A percentile compares a stretch with the other conserved stretches of the same genome.
Conservation (phyloP, 2,797 vertebrate species). For the Poeciliopsis turneri region DNA sequence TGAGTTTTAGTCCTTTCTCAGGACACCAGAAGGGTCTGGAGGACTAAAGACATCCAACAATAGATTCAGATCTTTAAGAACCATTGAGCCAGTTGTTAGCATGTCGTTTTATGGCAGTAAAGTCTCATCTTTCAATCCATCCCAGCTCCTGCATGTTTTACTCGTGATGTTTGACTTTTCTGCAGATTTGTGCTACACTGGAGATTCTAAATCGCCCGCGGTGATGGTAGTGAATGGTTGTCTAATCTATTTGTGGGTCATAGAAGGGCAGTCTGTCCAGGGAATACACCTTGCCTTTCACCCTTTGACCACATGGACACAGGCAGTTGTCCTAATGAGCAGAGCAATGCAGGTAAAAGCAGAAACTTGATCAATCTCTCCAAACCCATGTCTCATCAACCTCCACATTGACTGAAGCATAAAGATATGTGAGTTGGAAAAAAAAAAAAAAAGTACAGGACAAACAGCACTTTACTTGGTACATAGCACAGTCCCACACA, state of each 20-base stretch:
- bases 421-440: not conserved
- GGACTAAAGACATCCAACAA: not conserved
- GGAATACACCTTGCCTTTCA: not conserved
- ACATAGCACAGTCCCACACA: not conserved
- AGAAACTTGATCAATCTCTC: not conserved
- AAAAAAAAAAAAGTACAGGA: not conserved
- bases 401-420: not conserved
- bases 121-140: not conserved
- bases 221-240: not conserved
- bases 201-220: not conserved
- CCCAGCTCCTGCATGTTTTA: not conserved
- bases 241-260: not conserved
- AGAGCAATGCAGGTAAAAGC: not conserved
- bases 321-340: not conserved
- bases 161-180: not conserved
- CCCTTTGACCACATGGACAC: not conserved
- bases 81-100: not conserved
- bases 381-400: not conserved
- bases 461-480: not conserved
- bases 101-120: not conserved
- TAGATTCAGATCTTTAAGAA: not conserved
- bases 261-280: not conserved
- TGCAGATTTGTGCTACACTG: not conserved
- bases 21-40: not conserved
- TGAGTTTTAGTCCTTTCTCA: not conserved